These are phyloP conservation scores for Trachelus iudaicus DNA, from an alignment of 2,888 invertebrate species.

Conservation along the genomic window DNA sequence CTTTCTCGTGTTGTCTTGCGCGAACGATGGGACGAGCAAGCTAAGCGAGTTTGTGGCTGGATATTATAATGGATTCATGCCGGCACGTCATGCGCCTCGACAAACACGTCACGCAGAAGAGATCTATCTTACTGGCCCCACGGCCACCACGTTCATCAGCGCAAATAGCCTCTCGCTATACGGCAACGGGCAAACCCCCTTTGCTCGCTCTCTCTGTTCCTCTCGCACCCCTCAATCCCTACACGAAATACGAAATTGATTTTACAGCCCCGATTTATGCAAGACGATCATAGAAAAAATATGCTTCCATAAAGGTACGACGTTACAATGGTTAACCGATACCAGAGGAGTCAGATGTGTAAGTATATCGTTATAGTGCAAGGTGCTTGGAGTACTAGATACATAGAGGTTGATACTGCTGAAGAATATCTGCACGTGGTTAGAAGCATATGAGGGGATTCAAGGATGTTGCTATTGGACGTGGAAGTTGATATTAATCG, in stretches of 20 bases:
- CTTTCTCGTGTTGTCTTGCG: slow-evolving; percentile 5
- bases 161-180: slow-evolving; percentile 33
- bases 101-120: slow-evolving; percentile 46
- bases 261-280: slow-evolving; percentile 46
- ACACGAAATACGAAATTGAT: slow-evolving; percentile 44
- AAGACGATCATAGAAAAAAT: slow-evolving; percentile 37
- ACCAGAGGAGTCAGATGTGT: background rate
- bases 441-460: background rate
- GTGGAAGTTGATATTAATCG: slow-evolving; percentile 15
- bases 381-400: background rate
- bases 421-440: background rate
- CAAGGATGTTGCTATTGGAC: slow-evolving; percentile 10
- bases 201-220: background rate
- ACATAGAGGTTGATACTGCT: background rate
- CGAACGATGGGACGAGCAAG: slow-evolving; percentile 5
- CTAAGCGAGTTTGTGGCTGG: slow-evolving; percentile 21
- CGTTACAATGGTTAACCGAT: slow-evolving; percentile 3
- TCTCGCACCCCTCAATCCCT: background rate
- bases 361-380: background rate
- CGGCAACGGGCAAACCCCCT: background rate
- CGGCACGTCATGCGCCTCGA: slow-evolving; percentile 38
- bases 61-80: slow-evolving; percentile 40
- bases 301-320: slow-evolving; percentile 20
- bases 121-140: slow-evolving; percentile 43
- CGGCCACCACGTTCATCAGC: slow-evolving; percentile 45